phyloP scores from a whole-genome alignment of 2,113 vertebrate genomes.

The Labeo catla region DNA sequence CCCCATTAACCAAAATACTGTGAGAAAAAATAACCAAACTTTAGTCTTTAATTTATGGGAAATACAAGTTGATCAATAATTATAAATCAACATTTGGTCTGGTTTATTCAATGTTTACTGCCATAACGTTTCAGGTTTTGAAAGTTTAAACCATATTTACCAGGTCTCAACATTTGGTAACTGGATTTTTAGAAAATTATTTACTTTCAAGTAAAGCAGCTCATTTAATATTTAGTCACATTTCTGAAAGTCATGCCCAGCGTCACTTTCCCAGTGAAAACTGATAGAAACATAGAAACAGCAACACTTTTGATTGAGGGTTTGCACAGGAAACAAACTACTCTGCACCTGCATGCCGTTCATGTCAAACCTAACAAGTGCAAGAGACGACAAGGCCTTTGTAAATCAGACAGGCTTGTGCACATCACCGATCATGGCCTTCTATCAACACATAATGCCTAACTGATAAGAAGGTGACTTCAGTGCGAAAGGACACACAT shows the following conservation, averaged over 20 bases:
- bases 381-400: neutral
- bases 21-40: too few relatives aligned
- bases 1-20: too few relatives aligned
- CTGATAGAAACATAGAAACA: neutral
- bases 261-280: neutral
- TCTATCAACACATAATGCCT: neutral
- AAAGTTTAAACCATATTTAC: neutral
- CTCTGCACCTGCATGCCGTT: neutral
- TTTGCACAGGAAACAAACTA: slow-evolving; percentile 2
- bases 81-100: too few relatives aligned
- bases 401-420: neutral
- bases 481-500: neutral
- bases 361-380: neutral
- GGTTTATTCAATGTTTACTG: neutral
- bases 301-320: neutral
- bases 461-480: neutral
- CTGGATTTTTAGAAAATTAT: neutral
- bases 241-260: neutral
- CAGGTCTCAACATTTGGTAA: neutral
- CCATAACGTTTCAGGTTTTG: neutral
- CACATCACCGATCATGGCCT: neutral
- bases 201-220: neutral
- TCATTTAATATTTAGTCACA: neutral
- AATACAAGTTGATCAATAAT: too few relatives aligned
- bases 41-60: too few relatives aligned